Conservation (phyloP, 2,888 invertebrate genomes). For the Hypselothyrea guttata region DNA sequence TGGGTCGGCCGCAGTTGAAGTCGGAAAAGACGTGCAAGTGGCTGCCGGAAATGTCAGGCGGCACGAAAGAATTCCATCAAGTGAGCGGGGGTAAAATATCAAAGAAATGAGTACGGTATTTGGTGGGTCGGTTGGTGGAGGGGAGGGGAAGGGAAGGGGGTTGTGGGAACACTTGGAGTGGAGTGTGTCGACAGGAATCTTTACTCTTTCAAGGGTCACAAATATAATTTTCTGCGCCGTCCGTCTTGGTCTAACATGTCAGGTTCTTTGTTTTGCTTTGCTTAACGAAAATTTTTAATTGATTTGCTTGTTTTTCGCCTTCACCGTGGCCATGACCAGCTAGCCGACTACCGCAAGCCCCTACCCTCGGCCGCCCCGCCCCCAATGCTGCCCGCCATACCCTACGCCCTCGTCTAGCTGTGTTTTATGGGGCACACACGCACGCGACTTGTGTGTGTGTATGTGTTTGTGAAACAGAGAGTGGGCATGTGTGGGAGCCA, state of each 20-base stretch:
- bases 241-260: background rate
- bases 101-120: no score
- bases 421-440: constrained; percentile 46
- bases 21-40: constrained; percentile 16
- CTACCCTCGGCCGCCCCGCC: background rate
- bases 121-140: no score
- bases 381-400: background rate
- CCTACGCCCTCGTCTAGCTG: constrained; percentile 14
- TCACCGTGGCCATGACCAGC: constrained; percentile 78
- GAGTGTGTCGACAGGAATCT: constrained; percentile 10
- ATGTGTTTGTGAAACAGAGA: constrained; percentile 5
- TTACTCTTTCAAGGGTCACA: background rate
- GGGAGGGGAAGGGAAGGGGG: background rate
- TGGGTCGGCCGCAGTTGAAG: constrained; percentile 25
- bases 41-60: constrained; percentile 59
- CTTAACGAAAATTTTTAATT: constrained; percentile 62
- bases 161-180: background rate
- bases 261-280: constrained; percentile 32
- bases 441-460: constrained; percentile 8
- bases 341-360: constrained; percentile 34
- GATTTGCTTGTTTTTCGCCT: constrained; percentile 64
- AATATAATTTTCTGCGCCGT: constrained; percentile 16
- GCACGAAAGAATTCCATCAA: constrained; percentile 68
- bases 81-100: background rate
- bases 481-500: background rate